Conservation (phyloP, 2,113 vertebrate genomes). For the Bos indicus region DNA sequence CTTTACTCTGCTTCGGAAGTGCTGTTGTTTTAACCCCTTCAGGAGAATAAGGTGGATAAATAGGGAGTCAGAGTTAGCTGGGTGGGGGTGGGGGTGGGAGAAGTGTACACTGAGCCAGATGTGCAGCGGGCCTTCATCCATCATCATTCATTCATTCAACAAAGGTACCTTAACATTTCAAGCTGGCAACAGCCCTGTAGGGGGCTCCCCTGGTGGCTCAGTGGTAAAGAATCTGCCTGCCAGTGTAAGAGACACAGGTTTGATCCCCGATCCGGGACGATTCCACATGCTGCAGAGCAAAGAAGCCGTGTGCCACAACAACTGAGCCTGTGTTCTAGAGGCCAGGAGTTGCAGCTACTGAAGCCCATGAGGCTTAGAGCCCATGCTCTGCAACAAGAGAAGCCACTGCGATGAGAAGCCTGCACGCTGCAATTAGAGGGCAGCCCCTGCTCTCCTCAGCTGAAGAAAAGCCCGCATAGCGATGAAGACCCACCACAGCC, state of each 20-base stretch:
- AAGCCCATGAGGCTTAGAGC: background rate
- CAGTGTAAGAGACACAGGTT: background rate
- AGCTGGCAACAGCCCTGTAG: background rate
- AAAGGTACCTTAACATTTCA: background rate
- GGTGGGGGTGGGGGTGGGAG: background rate
- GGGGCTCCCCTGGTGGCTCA: background rate
- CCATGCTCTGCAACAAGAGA: background rate
- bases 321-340: background rate
- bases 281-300: background rate
- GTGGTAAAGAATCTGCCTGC: background rate
- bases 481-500: background rate
- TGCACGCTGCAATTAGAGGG: background rate
- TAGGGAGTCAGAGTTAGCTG: background rate
- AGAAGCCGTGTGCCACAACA: background rate
- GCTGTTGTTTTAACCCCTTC: constrained; percentile 10
- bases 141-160: background rate
- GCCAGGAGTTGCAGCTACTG: background rate
- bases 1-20: background rate
- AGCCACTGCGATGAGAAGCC: background rate
- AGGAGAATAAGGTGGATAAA: background rate
- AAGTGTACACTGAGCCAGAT: background rate
- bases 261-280: background rate
- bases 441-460: background rate
- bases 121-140: fast-evolving
- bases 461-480: background rate